Evolutionary conservation across 1,140 invertebrate species (phyloP).

Genomic region (Pseudomyrmex dendroicus): DNA sequence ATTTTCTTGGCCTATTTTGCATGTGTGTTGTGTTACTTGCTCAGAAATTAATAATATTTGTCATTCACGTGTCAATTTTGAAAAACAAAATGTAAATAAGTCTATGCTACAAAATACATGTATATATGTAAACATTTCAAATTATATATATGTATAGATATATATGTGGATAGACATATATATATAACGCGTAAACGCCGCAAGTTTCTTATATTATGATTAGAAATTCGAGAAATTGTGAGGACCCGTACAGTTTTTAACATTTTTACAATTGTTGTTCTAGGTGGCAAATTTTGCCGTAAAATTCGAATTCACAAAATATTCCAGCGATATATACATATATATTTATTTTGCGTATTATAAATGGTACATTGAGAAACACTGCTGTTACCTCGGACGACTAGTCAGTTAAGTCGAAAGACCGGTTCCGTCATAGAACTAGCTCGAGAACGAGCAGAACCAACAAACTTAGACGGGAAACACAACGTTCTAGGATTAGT

Average conservation of each 20-base stretch:
- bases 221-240: not conserved
- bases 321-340: not conserved
- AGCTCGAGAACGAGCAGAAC: slow-evolving; percentile 55
- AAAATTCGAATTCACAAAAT: slow-evolving; percentile 1
- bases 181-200: no score
- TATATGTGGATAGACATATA: no score
- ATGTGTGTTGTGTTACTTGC: no score
- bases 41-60: not conserved
- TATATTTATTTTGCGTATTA: no score
- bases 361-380: slow-evolving; percentile 74
- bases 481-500: no score
- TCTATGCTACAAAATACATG: no score
- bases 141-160: no score
- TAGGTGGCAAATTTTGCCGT: no score
- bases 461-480: no score
- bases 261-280: no score
- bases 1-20: not conserved
- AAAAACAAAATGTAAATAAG: not conserved
- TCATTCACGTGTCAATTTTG: not conserved
- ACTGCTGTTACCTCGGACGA: slow-evolving; percentile 75
- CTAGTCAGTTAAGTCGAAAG: slow-evolving; percentile 78
- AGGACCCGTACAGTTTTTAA: no score
- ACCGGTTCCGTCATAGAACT: slow-evolving; percentile 79
- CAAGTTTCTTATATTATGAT: slow-evolving; percentile 6
- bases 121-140: no score